Evolutionary conservation across 2,113 vertebrate species (phyloP).

Genomic region (Mirza zaza): DNA sequence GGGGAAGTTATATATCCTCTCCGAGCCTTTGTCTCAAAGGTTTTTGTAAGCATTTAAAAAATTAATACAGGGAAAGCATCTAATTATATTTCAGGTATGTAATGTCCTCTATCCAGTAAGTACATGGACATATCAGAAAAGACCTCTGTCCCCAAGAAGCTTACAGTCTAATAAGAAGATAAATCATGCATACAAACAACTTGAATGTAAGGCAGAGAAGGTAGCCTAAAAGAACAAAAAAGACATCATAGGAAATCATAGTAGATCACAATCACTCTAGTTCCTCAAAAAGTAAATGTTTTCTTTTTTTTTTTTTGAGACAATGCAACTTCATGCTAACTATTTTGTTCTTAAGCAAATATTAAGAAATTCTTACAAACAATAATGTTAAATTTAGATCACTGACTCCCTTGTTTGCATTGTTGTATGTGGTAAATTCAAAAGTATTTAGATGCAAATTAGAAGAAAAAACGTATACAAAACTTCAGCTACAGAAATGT

Average conservation of each 20-base stretch:
- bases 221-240: neutral
- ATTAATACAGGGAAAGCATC: neutral
- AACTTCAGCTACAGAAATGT: neutral
- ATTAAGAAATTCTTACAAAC: neutral
- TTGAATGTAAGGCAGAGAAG: neutral
- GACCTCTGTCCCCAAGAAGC: neutral
- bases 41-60: neutral
- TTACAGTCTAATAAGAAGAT: neutral
- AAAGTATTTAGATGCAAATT: neutral
- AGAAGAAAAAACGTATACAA: neutral
- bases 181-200: neutral
- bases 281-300: neutral
- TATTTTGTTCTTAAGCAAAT: neutral
- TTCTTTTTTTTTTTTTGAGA: conserved; percentile 17
- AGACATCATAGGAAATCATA: neutral
- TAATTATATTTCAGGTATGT: neutral
- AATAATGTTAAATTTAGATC: neutral
- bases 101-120: neutral
- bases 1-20: neutral
- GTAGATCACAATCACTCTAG: neutral
- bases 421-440: neutral
- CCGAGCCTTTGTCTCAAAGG: neutral
- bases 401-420: neutral
- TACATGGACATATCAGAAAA: neutral
- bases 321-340: neutral